Evolutionary conservation across 2,113 vertebrate genomes (phyloP), one percentile per base, ranked within the genome.

Genomic region (Syngnathus floridae): DNA sequence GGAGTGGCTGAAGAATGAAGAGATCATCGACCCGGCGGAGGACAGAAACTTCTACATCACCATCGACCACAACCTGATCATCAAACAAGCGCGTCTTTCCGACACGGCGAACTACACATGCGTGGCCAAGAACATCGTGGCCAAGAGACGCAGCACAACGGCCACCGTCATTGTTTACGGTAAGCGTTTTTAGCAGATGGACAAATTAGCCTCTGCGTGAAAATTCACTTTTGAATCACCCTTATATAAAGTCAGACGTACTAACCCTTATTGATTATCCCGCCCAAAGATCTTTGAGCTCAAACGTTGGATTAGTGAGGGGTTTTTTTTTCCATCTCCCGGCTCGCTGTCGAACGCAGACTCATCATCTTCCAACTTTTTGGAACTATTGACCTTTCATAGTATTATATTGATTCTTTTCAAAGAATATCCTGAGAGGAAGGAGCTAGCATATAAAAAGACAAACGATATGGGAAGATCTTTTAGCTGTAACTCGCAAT

Each of bases 31-130:
- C 79, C 95, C 95, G 0, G 91, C 92, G 1, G 94, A 95, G 82
- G 95, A 98, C 86, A 84, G 93, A 40, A 98, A 98, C 80, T 98
- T 96, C 85, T 97, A 97, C 72, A 95, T 98, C 81, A 98, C 95
- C 62, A 95, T 98, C 0, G 95, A 98, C 85, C 95, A 98, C 87
- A 96, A 97, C 84, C 88, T 98, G 71, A 98, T 98, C 89, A 96
- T 98, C 82, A 98, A 98, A 76, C 95, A 98, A 86, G 95, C 95
- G 1, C 93, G 95, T 7, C 93, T 98, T 54, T 96, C 95, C 0
- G 95, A 98, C 78, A 98, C 94, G 0, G 95, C 95, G 57, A 98
- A 98, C 84, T 98, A 98, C 66, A 98, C 95, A 0, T 98, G 95
- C 22, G 94, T 98, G 0, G 95, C 95, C 51, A 97, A 97, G 88